Base-by-base conservation (phyloP, 2,797 vertebrate species). In the Dryobates pubescens region DNA sequence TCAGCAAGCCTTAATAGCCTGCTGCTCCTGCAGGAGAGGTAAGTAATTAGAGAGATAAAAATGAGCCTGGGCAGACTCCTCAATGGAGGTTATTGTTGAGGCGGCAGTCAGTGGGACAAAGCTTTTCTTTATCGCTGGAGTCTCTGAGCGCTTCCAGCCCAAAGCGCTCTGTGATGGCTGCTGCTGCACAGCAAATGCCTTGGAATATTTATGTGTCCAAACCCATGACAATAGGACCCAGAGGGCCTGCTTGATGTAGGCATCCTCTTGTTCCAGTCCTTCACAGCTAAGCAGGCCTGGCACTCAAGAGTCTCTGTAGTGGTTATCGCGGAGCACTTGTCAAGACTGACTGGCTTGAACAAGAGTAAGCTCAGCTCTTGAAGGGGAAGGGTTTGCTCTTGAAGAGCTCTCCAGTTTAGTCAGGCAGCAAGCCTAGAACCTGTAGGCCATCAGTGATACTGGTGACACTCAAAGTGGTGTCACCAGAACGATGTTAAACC, bases 31-130 rank as follows among this genome's bases (percentile, higher is more conserved):
- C n/a, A 91, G 78, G 76, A 67, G 63, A 83, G 79, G 84, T 89
- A 84, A 84, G 92, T 89, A 93, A 85, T 94, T 90, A 94, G 86
- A 51, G 19, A 70, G 80, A 89, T 93, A 90, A 92, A 92, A 96
- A 81, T 94, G 82, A 87, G 82, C 86, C 73, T 70, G 91, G 87
- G 79, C 41, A 89, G 89, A 77, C 51, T 89, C 67, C 88, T 94
- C 82, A 93, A 86, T 72, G 43, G 73, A 88, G 23, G 77, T 86
- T 89, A 93, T 91, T 93, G 91, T 94, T 78, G 73, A 81, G 91
- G 67, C 53, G 57, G 63, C 57, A 75, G 85, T 93, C 73, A 41
- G 70, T 70, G 92, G 89, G 76, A 95, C 89, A 91, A 76, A 96
- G 85, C 80, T 89, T 13, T 17, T 88, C 57, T 91, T 86, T 95